A percentile compares a stretch with the other conserved stretches of the same genome.
Evolutionary conservation across 2,113 vertebrate genomes (phyloP).

Genomic region (Phaetusa simplex): DNA sequence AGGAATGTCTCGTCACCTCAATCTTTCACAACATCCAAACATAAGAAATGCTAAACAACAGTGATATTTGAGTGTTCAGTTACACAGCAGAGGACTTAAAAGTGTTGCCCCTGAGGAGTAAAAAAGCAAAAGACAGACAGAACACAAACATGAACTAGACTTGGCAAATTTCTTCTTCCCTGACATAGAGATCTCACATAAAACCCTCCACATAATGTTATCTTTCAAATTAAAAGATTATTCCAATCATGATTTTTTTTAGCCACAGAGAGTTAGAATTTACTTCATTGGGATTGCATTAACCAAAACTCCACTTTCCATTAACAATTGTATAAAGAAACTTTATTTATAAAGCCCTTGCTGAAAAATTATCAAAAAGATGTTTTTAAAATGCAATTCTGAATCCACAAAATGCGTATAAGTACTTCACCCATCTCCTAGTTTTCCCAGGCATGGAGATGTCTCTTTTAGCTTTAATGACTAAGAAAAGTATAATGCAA

Average conservation of each 20-base stretch:
- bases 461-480: not conserved
- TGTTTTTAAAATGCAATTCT: not conserved
- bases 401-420: not conserved
- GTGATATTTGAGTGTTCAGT: not conserved
- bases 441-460: not conserved
- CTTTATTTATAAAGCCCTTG: not conserved
- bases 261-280: not conserved
- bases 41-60: not conserved
- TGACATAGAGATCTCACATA: not conserved
- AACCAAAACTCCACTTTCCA: not conserved
- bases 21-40: not conserved
- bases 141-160: not conserved
- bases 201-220: not conserved
- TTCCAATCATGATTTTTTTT: not conserved
- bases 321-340: not conserved
- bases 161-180: not conserved
- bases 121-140: not conserved
- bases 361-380: not conserved
- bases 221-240: not conserved
- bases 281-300: not conserved
- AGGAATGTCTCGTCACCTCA: not conserved
- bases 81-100: not conserved
- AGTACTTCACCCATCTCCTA: not conserved
- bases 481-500: not conserved
- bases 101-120: not conserved